Conservation (phyloP, 2,113 vertebrate species). For the Cyphomyrus plagiostoma region DNA sequence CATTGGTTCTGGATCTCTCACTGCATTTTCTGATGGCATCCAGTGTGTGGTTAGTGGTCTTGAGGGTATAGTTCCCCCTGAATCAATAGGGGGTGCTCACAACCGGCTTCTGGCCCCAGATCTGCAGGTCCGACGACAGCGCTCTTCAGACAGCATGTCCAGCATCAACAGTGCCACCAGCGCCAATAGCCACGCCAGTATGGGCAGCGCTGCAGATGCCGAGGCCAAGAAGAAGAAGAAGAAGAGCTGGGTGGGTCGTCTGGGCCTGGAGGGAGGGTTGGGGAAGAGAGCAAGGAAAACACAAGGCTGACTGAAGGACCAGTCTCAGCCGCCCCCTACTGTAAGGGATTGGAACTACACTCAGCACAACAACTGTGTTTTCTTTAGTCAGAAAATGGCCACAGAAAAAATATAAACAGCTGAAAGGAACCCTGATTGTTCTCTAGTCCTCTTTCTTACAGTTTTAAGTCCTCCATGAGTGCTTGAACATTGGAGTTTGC, state of each 20-base stretch:
- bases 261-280: not conserved
- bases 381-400: not conserved
- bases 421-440: not conserved
- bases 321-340: not conserved
- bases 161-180: constrained; percentile 74
- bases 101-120: constrained; percentile 36
- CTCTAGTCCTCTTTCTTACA: not conserved
- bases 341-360: not conserved
- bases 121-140: constrained; percentile 70
- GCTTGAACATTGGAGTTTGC: not conserved
- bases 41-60: not conserved
- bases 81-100: not conserved
- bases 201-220: constrained; percentile 69
- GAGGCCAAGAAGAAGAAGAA: constrained; percentile 86
- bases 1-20: not conserved
- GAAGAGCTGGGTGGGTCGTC: constrained; percentile 72
- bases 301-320: not conserved
- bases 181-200: constrained; percentile 65
- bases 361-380: not conserved
- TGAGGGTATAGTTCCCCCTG: not conserved
- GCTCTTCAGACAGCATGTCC: constrained; percentile 79
- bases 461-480: not conserved
- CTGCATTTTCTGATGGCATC: not conserved
- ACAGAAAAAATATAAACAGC: not conserved
- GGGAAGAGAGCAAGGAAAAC: not conserved